Evolutionary conservation across 2,888 invertebrate species (phyloP), one percentile per base, ranked within the genome.

Genomic region (Oasisia sp.): DNA sequence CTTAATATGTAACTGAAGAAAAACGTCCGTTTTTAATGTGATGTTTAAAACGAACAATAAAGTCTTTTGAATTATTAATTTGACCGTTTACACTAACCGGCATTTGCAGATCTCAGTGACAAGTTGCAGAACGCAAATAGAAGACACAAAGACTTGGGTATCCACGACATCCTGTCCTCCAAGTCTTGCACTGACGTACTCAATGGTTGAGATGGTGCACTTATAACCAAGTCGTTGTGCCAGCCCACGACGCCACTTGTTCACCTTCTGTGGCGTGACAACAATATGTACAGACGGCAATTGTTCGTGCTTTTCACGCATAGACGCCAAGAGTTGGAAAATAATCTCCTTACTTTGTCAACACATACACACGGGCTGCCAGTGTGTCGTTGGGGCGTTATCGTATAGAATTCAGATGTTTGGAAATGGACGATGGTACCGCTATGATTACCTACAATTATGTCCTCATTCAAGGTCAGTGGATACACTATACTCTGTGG

Each of bases 381-480:
- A 5, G 14, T 74, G 74, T 7, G 74, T 19, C 4, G 27, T 27
- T 74, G 74, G 27, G 27, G 7, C n/a, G 27, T 27, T 7, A 27
- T 74, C n/a, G 5, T 27, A 74, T 74, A 74, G 1, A 74, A 74
- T 3, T 19, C 74, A 19, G 7, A 4, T 74, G 74, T 19, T 74
- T 74, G 74, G 74, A 74, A 74, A 19, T 74, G 74, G 74, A 74
- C 74, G 1, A 27, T 27, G n/a, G 74, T 74, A 74, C 74, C 74
- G 27, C 74, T 7, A 74, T 74, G 27, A 50, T 50, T 74, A 74
- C 27, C 3, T 0, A 74, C n/a, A 74, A 19, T 14, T 74, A n/a
- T 74, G 27, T 74, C 74, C 27, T 74, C 74, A n/a, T 74, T 74
- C n/a, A n/a, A 74, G 74, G 74, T 74, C 74, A 74, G 74, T 74